Evolutionary conservation across 2,113 vertebrate genomes (phyloP), one percentile per base, ranked within the genome.

Genomic region (Theristicus caerulescens): DNA sequence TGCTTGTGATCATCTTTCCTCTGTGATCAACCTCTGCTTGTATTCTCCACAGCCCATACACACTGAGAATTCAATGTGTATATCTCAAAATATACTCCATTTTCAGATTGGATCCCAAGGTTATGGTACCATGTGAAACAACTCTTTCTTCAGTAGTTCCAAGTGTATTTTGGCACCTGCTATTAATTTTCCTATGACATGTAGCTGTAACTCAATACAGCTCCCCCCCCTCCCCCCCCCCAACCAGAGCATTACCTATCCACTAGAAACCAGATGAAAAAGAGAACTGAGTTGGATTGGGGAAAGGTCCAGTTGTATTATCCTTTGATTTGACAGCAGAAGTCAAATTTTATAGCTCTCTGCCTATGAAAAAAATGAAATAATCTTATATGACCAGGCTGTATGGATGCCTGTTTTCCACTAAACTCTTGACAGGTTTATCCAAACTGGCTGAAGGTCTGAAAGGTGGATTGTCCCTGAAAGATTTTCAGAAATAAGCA

Each of bases 1-100:
- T 52, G 19, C 32, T 71, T 5, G 3, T 25, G 31, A 57, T 32
- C 55, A 31, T 0, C 0, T 38, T 38, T 24, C 16, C 47, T n/a
- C 54, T 77, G 24, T 29, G 42, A 52, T 46, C 58, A 89, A 2
- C 9, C 7, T 58, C 55, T 81, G 25, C 26, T 42, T 49, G 13
- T 38, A 32, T 12, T 77, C 71, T 83, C 54, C 36, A 31, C 9
- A 46, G 36, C 8, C 49, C 26, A 20, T 2, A 20, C 7, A 47
- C 29, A 54, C 0, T 27, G 13, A 62, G 34, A 93, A 26, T 42
- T 42, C 40, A 42, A 42, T 42, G 40, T 42, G 40, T 42, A 42
- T 5, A 42, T 42, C 69, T 70, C 57, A 74, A 21, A 58, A 71
- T 15, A n/a, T 7, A 24, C 13, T 42, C 32, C 5, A 22, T 67